Evolutionary conservation across 2,888 invertebrate species (phyloP).

Genomic region (Xestia sexstrigata): DNA sequence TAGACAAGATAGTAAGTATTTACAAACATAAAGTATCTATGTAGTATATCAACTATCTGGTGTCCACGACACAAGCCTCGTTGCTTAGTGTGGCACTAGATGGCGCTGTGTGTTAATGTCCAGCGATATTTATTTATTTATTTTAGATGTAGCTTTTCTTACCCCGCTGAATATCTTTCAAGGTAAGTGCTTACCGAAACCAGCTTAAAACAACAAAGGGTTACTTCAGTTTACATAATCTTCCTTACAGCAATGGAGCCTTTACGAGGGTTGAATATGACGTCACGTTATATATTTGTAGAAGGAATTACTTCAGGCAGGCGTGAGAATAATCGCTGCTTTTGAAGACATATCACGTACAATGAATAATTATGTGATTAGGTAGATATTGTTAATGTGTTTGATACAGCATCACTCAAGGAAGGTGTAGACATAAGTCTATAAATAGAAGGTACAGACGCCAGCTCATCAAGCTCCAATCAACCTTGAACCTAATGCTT

Average conservation of each 20-base stretch:
- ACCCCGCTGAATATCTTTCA: constrained; percentile 17
- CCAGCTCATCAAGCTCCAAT: too few relatives aligned
- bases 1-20: too few relatives aligned
- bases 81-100: too few relatives aligned
- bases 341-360: constrained; percentile 61
- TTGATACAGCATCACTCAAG: neutral
- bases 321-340: constrained; percentile 64
- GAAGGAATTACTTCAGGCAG: constrained; percentile 60
- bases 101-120: too few relatives aligned
- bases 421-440: neutral
- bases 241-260: constrained; percentile 53
- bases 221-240: constrained; percentile 70
- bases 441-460: neutral
- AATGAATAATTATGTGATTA: constrained; percentile 45
- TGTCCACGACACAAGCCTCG: too few relatives aligned
- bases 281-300: constrained; percentile 58
- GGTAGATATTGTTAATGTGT: constrained; percentile 21
- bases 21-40: too few relatives aligned
- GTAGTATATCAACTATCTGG: too few relatives aligned
- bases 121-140: too few relatives aligned
- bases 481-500: too few relatives aligned
- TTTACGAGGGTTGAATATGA: constrained; percentile 59
- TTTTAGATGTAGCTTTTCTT: neutral
- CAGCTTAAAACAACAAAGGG: constrained; percentile 75
- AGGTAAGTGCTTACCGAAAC: constrained; percentile 53